Percentiles rank a stretch among this genome's conserved stretches.
phyloP scores from a whole-genome alignment of 1,140 invertebrate genomes.

The Chrysoperla carnea region DNA sequence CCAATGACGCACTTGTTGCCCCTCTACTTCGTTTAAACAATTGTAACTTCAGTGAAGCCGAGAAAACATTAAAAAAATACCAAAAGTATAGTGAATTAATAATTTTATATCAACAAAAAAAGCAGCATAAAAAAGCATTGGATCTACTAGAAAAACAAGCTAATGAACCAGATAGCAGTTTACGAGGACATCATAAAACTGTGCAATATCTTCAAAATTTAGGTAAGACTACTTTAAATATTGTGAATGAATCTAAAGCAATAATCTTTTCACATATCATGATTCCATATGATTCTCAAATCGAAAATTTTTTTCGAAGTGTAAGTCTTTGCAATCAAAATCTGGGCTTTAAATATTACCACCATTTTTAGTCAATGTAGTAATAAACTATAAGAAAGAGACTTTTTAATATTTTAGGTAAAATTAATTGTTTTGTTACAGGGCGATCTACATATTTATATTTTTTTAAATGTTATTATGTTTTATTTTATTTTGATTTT shows the following conservation, averaged over 20 bases:
- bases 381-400: too few relatives aligned
- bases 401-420: too few relatives aligned
- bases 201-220: constrained; percentile 86
- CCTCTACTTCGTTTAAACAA: constrained; percentile 84
- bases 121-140: constrained; percentile 78
- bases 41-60: constrained; percentile 87
- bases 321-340: too few relatives aligned
- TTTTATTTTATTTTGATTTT: too few relatives aligned
- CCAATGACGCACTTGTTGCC: constrained; percentile 85
- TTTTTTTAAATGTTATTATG: too few relatives aligned
- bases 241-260: not conserved
- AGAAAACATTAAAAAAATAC: constrained; percentile 69
- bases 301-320: too few relatives aligned
- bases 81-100: constrained; percentile 87
- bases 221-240: constrained; percentile 29
- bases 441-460: too few relatives aligned
- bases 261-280: not conserved
- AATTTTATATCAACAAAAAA: constrained; percentile 89
- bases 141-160: constrained; percentile 73
- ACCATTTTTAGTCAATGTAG: too few relatives aligned
- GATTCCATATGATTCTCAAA: too few relatives aligned
- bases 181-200: constrained; percentile 65
- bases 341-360: too few relatives aligned
- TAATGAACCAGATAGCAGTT: constrained; percentile 51
- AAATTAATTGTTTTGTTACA: too few relatives aligned